These are phyloP conservation scores for Artibeus jamaicensis DNA, from an alignment of 2,797 vertebrate species.

Conservation along the genomic window DNA sequence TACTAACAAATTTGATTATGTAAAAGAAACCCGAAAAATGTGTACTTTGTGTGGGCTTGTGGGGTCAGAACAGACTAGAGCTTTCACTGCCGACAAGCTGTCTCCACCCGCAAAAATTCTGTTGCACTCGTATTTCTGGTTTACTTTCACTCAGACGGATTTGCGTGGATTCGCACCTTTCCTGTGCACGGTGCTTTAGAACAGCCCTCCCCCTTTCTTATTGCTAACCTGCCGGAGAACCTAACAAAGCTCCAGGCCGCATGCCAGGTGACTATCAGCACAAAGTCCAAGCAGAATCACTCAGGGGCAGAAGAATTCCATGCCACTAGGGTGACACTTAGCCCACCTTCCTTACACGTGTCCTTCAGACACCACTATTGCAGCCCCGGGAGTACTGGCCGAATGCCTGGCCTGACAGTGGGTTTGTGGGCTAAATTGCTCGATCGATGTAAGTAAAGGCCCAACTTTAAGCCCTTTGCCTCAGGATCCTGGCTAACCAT, in stretches of 20 bases:
- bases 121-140: neutral
- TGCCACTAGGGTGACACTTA: neutral
- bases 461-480: neutral
- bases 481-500: neutral
- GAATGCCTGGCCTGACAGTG: neutral
- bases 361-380: neutral
- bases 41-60: neutral
- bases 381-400: neutral
- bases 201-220: neutral
- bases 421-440: neutral
- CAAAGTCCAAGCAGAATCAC: neutral
- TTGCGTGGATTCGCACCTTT: conserved; percentile 4
- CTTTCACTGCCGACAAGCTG: neutral
- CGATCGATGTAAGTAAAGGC: neutral
- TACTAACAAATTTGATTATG: conserved; percentile 17
- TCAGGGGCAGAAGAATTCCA: neutral
- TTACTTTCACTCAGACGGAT: conserved; percentile 24
- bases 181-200: neutral
- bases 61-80: neutral
- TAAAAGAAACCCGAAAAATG: conserved; percentile 37
- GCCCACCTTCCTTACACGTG: neutral
- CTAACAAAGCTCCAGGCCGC: neutral
- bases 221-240: neutral
- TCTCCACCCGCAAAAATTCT: neutral
- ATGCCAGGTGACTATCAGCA: neutral